Percentiles rank a stretch among this genome's conserved stretches.
Conservation (phyloP, 2,797 vertebrate genomes). For the Myotis daubentonii region DNA sequence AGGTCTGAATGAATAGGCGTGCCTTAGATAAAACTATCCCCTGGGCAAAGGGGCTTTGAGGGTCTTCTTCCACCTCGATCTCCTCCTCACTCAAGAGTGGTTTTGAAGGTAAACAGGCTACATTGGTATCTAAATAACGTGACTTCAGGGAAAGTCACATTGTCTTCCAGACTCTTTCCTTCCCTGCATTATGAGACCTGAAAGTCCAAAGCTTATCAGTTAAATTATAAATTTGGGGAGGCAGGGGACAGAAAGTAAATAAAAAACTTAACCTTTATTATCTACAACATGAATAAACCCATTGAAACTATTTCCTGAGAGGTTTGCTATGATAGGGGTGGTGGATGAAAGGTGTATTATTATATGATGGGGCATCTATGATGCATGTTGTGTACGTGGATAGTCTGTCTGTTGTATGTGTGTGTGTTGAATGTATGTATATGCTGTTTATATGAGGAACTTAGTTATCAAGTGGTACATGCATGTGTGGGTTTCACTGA, state of each 20-base stretch:
- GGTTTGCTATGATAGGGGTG: not conserved
- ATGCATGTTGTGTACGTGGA: not conserved
- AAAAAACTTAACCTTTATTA: not conserved
- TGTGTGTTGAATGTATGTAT: not conserved
- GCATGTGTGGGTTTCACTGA: not conserved
- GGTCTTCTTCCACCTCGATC: not conserved
- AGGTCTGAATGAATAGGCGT: not conserved
- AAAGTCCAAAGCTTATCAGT: slow-evolving; percentile 3
- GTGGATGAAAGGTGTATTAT: not conserved
- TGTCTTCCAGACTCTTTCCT: not conserved
- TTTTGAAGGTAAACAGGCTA: not conserved
- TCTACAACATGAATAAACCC: not conserved
- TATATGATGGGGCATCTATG: not conserved
- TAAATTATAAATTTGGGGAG: not conserved
- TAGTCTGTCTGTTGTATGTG: not conserved
- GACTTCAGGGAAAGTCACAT: not conserved
- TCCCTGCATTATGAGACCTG: not conserved
- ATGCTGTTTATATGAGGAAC: not conserved
- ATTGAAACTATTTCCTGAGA: not conserved
- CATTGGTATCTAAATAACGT: not conserved
- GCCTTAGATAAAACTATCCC: not conserved
- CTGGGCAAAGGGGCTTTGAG: not conserved
- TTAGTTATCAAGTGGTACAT: not conserved
- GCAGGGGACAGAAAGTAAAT: not conserved
- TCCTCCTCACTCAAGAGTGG: not conserved